Base-by-base conservation (phyloP, 2,888 invertebrate genomes). In the Philhelius pedissequus region DNA sequence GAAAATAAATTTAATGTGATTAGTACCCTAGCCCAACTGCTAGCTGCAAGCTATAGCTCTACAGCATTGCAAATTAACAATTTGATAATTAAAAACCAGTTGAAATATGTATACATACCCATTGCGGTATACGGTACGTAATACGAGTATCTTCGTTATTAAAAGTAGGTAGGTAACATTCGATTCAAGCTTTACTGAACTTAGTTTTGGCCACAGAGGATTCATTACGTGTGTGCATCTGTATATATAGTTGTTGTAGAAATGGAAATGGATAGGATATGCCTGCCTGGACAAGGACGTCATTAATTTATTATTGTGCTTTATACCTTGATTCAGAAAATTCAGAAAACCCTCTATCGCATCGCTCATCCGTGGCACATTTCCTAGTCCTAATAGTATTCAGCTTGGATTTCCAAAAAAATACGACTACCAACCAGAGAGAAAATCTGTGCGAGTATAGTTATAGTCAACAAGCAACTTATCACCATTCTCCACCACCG, bases 41-140 rank as follows among this genome's bases (percentile, higher is more conserved):
- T n/a, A n/a, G n/a, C n/a, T n/a, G n/a, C n/a, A n/a, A n/a, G n/a
- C n/a, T n/a, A n/a, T n/a, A n/a, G n/a, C n/a, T n/a, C n/a, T n/a
- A n/a, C n/a, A n/a, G 18, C 13, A 30, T 45, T 48, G 62, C 79
- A 79, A 79, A 79, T 79, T 83, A 83, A 64, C 74, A 74, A 64
- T 32, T 79, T 79, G 79, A 83, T 83, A 79, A 83, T 83, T 74
- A 74, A 83, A 83, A 83, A 74, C 56, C 40, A 74, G 69, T 70
- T 83, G 79, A 74, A 74, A 70, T 56, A 45, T 30, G 7, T 58
- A 18, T 38, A 50, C 43, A 52, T 40, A 62, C 11, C 25, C 22
- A 15, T 22, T 22, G 25, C 40, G 25, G 25, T 25, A 1, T 2
- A 15, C 25, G 0, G 9, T 11, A 0, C 15, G 9, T 11, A 0